phyloP scores from a whole-genome alignment of 2,888 invertebrate genomes.

The Ophion slaviceki region DNA sequence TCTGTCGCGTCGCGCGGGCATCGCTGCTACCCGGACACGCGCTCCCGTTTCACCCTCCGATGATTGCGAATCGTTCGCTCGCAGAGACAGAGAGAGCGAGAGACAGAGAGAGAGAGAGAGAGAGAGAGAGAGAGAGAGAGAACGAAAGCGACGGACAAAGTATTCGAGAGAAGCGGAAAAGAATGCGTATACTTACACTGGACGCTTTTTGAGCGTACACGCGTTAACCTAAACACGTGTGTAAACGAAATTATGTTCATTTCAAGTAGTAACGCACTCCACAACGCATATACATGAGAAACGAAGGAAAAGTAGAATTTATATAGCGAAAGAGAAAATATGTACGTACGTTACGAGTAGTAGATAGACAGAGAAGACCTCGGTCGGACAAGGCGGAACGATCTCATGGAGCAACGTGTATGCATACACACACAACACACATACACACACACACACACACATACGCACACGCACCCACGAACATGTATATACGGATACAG shows the following conservation, averaged over 20 bases:
- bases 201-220: conserved; percentile 5
- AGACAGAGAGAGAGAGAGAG: neutral
- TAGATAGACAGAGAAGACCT: conserved; percentile 80
- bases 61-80: neutral
- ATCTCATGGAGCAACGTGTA: conserved; percentile 65
- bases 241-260: neutral
- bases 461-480: neutral
- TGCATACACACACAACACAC: conserved; percentile 35
- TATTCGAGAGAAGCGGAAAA: conserved; percentile 36
- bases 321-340: conserved; percentile 77
- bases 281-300: conserved; percentile 3
- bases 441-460: neutral
- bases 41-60: neutral
- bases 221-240: neutral
- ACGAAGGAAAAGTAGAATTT: conserved; percentile 62
- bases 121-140: conserved; percentile 15
- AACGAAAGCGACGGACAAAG: neutral
- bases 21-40: neutral
- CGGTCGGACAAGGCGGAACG: conserved; percentile 76
- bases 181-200: conserved; percentile 56
- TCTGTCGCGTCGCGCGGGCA: neutral
- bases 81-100: neutral
- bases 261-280: neutral
- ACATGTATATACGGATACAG: neutral
- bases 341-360: conserved; percentile 79